Evolutionary conservation across 64 coral and sea anemone genomes (phyloP).

Genomic region (Exaiptasia diaphana): DNA sequence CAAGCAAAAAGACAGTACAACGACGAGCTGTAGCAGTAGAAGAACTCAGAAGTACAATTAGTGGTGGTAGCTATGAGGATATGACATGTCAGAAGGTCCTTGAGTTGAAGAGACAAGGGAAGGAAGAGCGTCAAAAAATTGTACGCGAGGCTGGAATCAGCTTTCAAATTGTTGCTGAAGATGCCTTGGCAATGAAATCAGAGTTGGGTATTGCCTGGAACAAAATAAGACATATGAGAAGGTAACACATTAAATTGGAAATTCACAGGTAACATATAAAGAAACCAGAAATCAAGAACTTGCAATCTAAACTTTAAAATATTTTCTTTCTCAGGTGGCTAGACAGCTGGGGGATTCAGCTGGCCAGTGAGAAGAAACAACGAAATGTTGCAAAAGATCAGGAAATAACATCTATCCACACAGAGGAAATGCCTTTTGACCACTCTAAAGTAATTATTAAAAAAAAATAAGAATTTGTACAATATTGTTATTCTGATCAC

Average conservation of each 20-base stretch:
- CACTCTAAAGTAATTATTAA: too few species aligned
- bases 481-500: too few species aligned
- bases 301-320: too few species aligned
- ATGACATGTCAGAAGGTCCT: background rate
- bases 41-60: background rate
- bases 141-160: background rate
- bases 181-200: slow-evolving; percentile 35
- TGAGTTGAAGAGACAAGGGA: background rate
- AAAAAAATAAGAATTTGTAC: too few species aligned
- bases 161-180: slow-evolving; percentile 2
- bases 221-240: slow-evolving; percentile 9
- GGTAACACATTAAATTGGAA: background rate
- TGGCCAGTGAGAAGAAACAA: slow-evolving; percentile 51
- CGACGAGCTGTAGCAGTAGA: background rate
- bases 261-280: background rate
- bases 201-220: slow-evolving; percentile 49
- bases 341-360: slow-evolving; percentile 50
- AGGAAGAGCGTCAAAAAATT: background rate
- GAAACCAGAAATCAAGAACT: too few species aligned
- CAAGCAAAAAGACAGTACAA: background rate
- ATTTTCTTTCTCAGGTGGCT: too few species aligned
- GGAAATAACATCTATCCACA: background rate
- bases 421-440: slow-evolving; percentile 30
- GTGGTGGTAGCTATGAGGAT: background rate
- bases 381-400: slow-evolving; percentile 13